Conservation (phyloP, 2,113 vertebrate species). For the Danionella cerebrum region DNA sequence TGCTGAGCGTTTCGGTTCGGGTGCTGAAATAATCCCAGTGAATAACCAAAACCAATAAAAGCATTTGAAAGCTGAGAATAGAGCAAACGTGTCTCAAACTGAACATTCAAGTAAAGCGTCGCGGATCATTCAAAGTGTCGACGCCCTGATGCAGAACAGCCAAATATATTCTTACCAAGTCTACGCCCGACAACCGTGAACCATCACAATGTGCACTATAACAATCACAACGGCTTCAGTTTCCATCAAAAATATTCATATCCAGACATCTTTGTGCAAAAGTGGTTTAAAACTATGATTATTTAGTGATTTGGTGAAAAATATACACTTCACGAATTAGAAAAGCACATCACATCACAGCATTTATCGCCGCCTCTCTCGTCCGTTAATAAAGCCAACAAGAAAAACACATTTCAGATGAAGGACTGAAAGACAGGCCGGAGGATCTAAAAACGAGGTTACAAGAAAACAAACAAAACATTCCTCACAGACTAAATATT, state of each 20-base stretch:
- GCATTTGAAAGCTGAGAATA: background rate
- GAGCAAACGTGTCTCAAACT: background rate
- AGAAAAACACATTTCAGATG: background rate
- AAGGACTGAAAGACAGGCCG: background rate
- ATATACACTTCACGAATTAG: background rate
- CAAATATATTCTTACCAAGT: background rate
- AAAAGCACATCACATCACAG: background rate
- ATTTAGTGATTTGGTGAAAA: background rate
- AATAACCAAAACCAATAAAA: background rate
- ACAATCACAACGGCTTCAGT: too few relatives aligned
- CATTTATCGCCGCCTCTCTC: background rate
- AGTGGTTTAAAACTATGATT: background rate
- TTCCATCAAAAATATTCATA: background rate
- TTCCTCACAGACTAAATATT: background rate
- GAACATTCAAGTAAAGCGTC: background rate
- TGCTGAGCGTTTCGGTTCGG: too few relatives aligned
- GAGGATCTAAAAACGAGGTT: background rate
- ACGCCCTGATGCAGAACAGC: background rate
- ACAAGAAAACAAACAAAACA: background rate
- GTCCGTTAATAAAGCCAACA: background rate
- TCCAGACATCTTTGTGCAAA: conserved; percentile 12
- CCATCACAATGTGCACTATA: too few relatives aligned
- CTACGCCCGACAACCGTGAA: background rate
- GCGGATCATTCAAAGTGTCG: background rate
- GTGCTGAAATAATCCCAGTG: background rate